These are phyloP conservation scores for Noctua comes DNA, from an alignment of 2,888 invertebrate genomes.

Conservation along the genomic window DNA sequence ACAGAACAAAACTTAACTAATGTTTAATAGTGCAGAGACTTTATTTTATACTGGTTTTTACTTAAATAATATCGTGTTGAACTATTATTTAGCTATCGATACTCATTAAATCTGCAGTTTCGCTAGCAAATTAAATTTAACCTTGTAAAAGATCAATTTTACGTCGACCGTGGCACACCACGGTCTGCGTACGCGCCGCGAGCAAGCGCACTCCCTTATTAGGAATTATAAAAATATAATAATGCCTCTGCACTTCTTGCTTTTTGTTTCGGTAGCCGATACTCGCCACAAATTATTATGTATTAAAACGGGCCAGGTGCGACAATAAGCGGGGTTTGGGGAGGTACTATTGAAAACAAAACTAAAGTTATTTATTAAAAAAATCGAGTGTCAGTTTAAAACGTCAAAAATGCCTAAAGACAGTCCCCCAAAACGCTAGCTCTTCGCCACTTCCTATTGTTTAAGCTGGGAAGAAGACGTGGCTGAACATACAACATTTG, in stretches of 20 bases:
- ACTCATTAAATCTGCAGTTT: not conserved
- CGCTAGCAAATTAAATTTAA: not conserved
- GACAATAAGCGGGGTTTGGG: slow-evolving; percentile 53
- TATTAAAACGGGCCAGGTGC: slow-evolving; percentile 63
- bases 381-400: not conserved
- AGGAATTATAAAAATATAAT: slow-evolving; percentile 86
- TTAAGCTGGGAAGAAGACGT: not conserved
- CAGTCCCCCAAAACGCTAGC: not conserved
- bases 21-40: not conserved
- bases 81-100: not conserved
- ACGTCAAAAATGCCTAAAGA: not conserved
- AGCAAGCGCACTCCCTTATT: slow-evolving; percentile 78
- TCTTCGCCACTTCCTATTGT: not conserved
- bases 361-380: not conserved
- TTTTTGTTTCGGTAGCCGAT: slow-evolving; percentile 79
- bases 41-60: not conserved
- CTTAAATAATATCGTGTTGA: not conserved
- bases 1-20: not conserved
- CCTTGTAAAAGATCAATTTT: slow-evolving; percentile 56
- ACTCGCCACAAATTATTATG: slow-evolving; percentile 79
- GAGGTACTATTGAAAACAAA: not conserved
- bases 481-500: not conserved
- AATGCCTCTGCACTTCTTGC: slow-evolving; percentile 67
- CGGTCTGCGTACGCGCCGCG: slow-evolving; percentile 55
- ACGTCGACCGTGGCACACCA: slow-evolving; percentile 29